Conservation (phyloP, 2,113 vertebrate species). For the Otis tarda region DNA sequence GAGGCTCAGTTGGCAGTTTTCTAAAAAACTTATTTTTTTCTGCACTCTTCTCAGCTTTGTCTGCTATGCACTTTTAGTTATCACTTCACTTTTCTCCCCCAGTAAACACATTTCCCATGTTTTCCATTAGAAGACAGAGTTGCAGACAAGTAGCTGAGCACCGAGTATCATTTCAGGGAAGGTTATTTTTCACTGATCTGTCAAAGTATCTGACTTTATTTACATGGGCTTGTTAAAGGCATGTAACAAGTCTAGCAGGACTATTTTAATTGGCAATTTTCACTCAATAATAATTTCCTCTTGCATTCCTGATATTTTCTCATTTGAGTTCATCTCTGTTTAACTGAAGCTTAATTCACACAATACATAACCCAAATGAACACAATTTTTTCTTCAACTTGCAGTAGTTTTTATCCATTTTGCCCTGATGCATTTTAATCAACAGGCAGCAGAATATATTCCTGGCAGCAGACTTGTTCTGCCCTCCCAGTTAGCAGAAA, state of each 20-base stretch:
- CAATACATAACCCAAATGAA: background rate
- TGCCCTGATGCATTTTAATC: background rate
- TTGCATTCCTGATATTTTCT: background rate
- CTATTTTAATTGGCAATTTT: background rate
- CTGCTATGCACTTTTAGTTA: background rate
- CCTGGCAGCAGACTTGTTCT: background rate
- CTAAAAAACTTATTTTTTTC: background rate
- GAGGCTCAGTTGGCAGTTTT: background rate
- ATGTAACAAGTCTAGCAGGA: background rate
- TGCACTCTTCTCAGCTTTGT: background rate
- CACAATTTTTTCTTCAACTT: background rate
- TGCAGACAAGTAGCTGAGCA: background rate
- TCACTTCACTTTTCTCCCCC: background rate
- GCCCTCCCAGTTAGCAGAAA: conserved; percentile 1
- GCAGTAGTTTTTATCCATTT: background rate
- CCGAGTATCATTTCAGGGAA: background rate
- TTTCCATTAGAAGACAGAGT: background rate
- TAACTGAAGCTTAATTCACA: background rate
- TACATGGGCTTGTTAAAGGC: background rate
- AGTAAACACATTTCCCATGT: background rate
- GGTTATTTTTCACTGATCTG: background rate
- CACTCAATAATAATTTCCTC: background rate
- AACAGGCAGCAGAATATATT: background rate
- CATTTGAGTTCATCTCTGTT: background rate
- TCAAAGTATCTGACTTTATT: background rate